Conservation (phyloP, 2,888 invertebrate species). For the Ochropacha duplaris region DNA sequence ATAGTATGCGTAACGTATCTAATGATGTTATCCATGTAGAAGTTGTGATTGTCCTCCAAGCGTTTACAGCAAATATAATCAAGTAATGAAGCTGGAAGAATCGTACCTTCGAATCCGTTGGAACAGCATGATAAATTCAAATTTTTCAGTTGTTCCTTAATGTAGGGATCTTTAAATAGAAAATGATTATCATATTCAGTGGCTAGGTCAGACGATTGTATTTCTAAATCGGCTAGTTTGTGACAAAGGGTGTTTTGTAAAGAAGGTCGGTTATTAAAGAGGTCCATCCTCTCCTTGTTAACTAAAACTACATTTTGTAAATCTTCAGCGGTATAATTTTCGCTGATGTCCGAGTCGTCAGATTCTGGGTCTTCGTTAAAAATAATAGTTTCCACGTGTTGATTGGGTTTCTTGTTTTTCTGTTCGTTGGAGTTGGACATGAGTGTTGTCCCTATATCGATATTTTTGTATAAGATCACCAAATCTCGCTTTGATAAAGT, state of each 20-base stretch:
- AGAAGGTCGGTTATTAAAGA: conserved; percentile 49
- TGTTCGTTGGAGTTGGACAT: conserved; percentile 44
- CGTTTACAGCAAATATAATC: conserved; percentile 71
- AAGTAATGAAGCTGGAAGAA: conserved; percentile 60
- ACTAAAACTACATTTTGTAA: conserved; percentile 47
- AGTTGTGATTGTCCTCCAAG: conserved; percentile 66
- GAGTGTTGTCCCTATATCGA: conserved; percentile 59
- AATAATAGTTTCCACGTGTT: conserved; percentile 64
- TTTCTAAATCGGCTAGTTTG: conserved; percentile 57
- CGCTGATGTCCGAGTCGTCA: conserved; percentile 57
- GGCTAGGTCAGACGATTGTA: conserved; percentile 43
- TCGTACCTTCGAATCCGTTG: conserved; percentile 34
- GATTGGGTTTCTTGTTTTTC: conserved; percentile 49
- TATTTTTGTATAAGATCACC: conserved; percentile 69
- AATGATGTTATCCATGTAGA: conserved; percentile 74
- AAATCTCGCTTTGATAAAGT: conserved; percentile 59
- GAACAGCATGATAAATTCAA: conserved; percentile 40
- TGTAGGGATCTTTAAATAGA: conserved; percentile 53
- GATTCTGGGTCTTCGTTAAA: conserved; percentile 63
- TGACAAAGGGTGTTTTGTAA: conserved; percentile 58
- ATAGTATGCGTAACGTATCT: conserved; percentile 67
- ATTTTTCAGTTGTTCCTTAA: conserved; percentile 53
- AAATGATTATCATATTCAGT: conserved; percentile 49
- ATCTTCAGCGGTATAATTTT: conserved; percentile 58
- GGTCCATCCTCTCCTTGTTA: conserved; percentile 63